These are phyloP conservation scores for Cephus spinipes DNA, from an alignment of 2,888 invertebrate species.

Conservation along the genomic window DNA sequence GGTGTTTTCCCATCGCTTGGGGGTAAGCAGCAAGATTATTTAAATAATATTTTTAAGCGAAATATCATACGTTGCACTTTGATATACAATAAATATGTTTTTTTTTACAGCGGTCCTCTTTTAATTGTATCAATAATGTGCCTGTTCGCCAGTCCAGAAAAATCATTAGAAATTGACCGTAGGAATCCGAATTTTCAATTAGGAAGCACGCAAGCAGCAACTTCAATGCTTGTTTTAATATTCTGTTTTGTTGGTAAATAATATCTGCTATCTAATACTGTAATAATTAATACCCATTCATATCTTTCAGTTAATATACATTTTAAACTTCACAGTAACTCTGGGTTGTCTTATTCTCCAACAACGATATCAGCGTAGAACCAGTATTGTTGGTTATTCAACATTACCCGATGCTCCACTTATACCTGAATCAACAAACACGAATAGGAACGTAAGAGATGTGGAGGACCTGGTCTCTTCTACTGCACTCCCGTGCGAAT, in stretches of 20 bases:
- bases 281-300: slow-evolving; percentile 17
- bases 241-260: slow-evolving; percentile 82
- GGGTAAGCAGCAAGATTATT: slow-evolving; percentile 64
- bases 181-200: slow-evolving; percentile 83
- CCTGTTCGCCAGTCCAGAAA: slow-evolving; percentile 67
- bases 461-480: slow-evolving; percentile 62
- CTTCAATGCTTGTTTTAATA: slow-evolving; percentile 80
- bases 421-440: slow-evolving; percentile 19
- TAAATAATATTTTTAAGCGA: background rate
- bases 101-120: slow-evolving; percentile 73
- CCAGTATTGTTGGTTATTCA: slow-evolving; percentile 46
- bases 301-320: slow-evolving; percentile 16
- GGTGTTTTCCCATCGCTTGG: slow-evolving; percentile 73
- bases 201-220: slow-evolving; percentile 81
- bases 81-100: slow-evolving; percentile 5
- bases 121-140: slow-evolving; percentile 77
- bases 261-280: slow-evolving; percentile 2
- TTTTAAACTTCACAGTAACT: slow-evolving; percentile 72
- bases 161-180: slow-evolving; percentile 71
- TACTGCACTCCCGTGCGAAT: slow-evolving; percentile 31
- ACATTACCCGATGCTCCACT: slow-evolving; percentile 36
- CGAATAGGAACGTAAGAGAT: slow-evolving; percentile 53
- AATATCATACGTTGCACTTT: background rate
- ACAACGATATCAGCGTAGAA: slow-evolving; percentile 81
- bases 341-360: slow-evolving; percentile 85